Conservation (phyloP, 2,113 vertebrate genomes). For the Ammodytes marinus region DNA sequence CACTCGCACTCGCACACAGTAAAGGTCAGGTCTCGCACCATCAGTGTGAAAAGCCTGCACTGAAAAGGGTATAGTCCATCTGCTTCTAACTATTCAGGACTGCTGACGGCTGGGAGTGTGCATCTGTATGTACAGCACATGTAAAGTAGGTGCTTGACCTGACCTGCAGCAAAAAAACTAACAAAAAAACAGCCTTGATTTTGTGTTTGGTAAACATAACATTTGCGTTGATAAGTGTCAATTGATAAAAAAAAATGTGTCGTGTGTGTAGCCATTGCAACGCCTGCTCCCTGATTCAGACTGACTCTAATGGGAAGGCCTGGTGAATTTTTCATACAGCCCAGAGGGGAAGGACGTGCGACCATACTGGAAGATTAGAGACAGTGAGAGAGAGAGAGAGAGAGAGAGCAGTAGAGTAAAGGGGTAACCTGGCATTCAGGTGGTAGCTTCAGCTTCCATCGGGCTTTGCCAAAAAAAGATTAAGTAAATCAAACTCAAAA, state of each 20-base stretch:
- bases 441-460: neutral
- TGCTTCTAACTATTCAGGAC: slow-evolving; percentile 44
- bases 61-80: slow-evolving; percentile 62
- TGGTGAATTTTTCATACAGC: slow-evolving; percentile 88
- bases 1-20: slow-evolving; percentile 45
- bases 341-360: slow-evolving; percentile 80
- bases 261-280: slow-evolving; percentile 49
- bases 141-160: neutral
- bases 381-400: slow-evolving; percentile 44
- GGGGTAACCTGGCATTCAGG: slow-evolving; percentile 31
- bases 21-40: slow-evolving; percentile 78
- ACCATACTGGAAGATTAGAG: slow-evolving; percentile 64
- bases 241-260: slow-evolving; percentile 64
- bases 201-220: slow-evolving; percentile 72
- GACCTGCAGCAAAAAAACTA: slow-evolving; percentile 14
- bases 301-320: slow-evolving; percentile 86
- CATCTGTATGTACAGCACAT: neutral
- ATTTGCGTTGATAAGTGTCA: slow-evolving; percentile 72
- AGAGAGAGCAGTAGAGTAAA: slow-evolving; percentile 26
- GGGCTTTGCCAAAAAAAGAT: neutral
- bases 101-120: slow-evolving; percentile 1
- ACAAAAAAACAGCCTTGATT: slow-evolving; percentile 56
- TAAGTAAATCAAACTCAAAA: neutral
- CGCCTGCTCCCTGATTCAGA: slow-evolving; percentile 79
- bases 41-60: slow-evolving; percentile 64